phyloP scores from a whole-genome alignment of 1,140 invertebrate species.

The Pseudomyrmex gracilis region DNA sequence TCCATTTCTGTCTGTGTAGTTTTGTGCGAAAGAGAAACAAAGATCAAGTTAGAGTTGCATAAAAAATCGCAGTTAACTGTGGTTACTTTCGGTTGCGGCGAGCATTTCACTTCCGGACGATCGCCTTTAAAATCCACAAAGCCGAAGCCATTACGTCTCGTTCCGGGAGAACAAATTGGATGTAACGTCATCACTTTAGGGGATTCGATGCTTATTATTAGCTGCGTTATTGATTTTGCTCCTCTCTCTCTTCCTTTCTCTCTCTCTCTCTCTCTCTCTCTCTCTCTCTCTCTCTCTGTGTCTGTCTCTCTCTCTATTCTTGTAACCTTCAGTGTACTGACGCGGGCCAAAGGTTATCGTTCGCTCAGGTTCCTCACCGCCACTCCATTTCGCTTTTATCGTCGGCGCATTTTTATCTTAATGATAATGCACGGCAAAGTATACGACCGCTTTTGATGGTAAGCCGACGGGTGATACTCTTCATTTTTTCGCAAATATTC shows the following conservation, averaged over 20 bases:
- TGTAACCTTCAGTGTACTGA: conserved; percentile 27
- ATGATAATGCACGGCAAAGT: conserved; percentile 42
- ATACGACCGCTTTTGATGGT: conserved; percentile 9
- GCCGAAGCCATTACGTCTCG: conserved; percentile 61
- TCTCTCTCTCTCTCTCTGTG: no score
- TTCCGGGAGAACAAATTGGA: conserved; percentile 65
- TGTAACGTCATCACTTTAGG: conserved; percentile 74
- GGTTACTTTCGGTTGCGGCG: not conserved
- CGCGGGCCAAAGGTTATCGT: conserved; percentile 59
- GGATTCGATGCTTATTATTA: conserved; percentile 75
- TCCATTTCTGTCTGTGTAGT: not conserved
- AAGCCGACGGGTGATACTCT: not conserved
- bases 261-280: no score
- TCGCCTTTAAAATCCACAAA: conserved; percentile 69
- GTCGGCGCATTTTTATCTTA: conserved; percentile 46
- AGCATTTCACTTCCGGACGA: conserved; percentile 50
- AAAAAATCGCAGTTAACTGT: not conserved
- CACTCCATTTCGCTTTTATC: conserved; percentile 17
- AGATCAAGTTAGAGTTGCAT: not conserved
- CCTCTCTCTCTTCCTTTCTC: not conserved
- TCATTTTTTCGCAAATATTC: conserved; percentile 28
- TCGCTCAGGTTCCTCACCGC: not conserved
- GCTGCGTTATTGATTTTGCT: conserved; percentile 70
- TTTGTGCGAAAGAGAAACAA: not conserved
- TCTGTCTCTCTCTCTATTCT: not conserved